Conservation (phyloP, 2,797 vertebrate genomes). For the Takifugu ocellatus region DNA sequence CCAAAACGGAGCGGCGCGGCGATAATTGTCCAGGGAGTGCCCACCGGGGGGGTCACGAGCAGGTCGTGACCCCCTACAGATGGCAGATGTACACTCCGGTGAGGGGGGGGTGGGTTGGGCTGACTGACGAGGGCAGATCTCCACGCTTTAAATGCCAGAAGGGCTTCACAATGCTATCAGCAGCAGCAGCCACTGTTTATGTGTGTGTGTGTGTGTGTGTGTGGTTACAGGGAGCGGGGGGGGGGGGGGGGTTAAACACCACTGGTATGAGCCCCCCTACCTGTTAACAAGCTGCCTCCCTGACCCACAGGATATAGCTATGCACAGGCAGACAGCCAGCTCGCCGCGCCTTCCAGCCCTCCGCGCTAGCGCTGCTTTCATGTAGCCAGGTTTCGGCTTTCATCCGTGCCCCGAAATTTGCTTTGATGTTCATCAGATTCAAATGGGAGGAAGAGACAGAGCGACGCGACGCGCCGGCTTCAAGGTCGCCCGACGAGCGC, state of each 20-base stretch:
- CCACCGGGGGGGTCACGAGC: constrained; percentile 92
- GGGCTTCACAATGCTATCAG: constrained; percentile 53
- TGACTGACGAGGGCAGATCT: constrained; percentile 82
- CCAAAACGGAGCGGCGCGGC: constrained; percentile 9
- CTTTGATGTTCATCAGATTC: constrained; percentile 20
- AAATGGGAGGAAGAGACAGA: too few relatives aligned
- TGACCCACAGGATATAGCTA: constrained; percentile 62
- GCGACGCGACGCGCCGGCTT: not conserved
- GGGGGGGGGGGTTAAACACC: constrained; percentile 4
- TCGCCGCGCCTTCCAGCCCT: constrained; percentile 10
- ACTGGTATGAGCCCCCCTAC: constrained; percentile 29
- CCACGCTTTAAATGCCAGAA: constrained; percentile 63
- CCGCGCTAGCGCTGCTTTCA: not conserved
- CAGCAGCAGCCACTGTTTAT: constrained; percentile 39
- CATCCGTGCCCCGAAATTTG: constrained; percentile 22
- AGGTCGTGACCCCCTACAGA: constrained; percentile 89
- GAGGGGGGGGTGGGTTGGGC: constrained; percentile 63
- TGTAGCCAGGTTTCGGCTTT: not conserved
- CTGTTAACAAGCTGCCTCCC: constrained; percentile 64
- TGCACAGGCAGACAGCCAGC: constrained; percentile 59
- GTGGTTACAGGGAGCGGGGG: constrained; percentile 12
- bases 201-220: constrained; percentile 32
- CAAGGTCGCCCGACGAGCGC: constrained; percentile 66
- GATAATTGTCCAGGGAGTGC: constrained; percentile 42
- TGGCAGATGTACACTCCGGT: constrained; percentile 80